Evolutionary conservation across 2,888 invertebrate genomes (phyloP).

Genomic region (Linnaemya tessellans): DNA sequence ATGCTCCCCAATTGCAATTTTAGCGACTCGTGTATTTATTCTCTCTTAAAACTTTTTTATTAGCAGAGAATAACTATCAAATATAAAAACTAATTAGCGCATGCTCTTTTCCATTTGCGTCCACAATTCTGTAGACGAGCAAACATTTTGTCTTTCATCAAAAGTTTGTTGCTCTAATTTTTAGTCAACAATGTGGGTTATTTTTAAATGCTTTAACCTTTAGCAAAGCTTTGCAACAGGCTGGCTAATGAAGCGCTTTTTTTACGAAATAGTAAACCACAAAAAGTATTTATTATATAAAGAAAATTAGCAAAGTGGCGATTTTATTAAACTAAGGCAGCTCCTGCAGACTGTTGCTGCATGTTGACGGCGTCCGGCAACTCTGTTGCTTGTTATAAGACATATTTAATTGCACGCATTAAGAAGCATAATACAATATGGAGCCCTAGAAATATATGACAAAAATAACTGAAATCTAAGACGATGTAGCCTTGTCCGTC

Average conservation of each 20-base stretch:
- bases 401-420: too few species aligned
- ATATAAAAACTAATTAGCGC: slow-evolving; percentile 59
- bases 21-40: not conserved
- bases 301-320: too few species aligned
- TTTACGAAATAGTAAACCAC: too few species aligned
- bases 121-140: slow-evolving; percentile 43
- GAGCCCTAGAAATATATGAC: too few species aligned
- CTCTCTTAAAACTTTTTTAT: not conserved
- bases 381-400: too few species aligned
- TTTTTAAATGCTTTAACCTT: slow-evolving; percentile 51
- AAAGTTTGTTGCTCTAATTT: slow-evolving; percentile 64
- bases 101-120: slow-evolving; percentile 36
- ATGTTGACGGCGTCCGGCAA: too few species aligned
- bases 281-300: too few species aligned
- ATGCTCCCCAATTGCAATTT: not conserved
- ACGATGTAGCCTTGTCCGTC: too few species aligned
- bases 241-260: slow-evolving; percentile 31
- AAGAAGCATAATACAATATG: too few species aligned
- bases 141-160: slow-evolving; percentile 30
- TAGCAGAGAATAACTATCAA: slow-evolving; percentile 5
- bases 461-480: too few species aligned
- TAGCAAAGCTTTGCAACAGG: slow-evolving; percentile 21
- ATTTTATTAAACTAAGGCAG: too few species aligned
- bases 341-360: too few species aligned
- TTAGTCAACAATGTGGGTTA: slow-evolving; percentile 62